Conservation (phyloP, 2,113 vertebrate genomes). For the Spea multiplicata region DNA sequence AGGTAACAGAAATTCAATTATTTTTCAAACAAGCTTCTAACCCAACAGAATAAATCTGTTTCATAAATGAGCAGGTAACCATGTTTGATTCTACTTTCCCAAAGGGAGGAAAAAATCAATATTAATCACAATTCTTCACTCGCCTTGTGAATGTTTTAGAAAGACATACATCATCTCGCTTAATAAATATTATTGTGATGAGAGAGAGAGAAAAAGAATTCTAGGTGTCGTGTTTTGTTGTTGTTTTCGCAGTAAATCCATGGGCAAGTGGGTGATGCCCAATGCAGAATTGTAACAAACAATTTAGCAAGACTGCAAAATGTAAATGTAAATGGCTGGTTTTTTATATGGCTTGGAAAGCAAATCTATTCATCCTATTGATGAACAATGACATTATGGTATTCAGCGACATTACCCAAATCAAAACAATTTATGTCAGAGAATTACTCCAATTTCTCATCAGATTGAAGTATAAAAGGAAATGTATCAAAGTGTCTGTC, state of each 20-base stretch:
- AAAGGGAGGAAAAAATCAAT: slow-evolving; percentile 95
- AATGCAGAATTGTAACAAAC: not conserved
- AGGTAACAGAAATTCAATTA: slow-evolving; percentile 94
- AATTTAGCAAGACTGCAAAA: not conserved
- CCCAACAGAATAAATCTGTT: slow-evolving; percentile 95
- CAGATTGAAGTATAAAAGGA: not conserved
- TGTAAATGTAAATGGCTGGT: not conserved
- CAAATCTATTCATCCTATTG: slow-evolving; percentile 4
- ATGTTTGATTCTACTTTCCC: slow-evolving; percentile 90
- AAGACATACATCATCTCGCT: slow-evolving; percentile 78
- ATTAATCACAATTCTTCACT: slow-evolving; percentile 92
- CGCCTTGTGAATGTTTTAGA: slow-evolving; percentile 80
- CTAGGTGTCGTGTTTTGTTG: not conserved
- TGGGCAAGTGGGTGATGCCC: not conserved
- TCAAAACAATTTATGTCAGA: slow-evolving; percentile 4
- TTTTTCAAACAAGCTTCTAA: slow-evolving; percentile 95
- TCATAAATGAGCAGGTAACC: slow-evolving; percentile 95
- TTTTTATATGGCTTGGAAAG: not conserved
- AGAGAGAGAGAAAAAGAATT: slow-evolving; percentile 19
- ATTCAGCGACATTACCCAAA: slow-evolving; percentile 1
- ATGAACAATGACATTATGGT: slow-evolving; percentile 15
- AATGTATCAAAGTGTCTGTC: too few relatives aligned
- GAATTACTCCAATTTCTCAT: slow-evolving; percentile 10
- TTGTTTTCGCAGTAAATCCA: slow-evolving; percentile 12
- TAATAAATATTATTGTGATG: slow-evolving; percentile 75